Conservation (phyloP, 2,797 vertebrate species). For the Mus spretus region DNA sequence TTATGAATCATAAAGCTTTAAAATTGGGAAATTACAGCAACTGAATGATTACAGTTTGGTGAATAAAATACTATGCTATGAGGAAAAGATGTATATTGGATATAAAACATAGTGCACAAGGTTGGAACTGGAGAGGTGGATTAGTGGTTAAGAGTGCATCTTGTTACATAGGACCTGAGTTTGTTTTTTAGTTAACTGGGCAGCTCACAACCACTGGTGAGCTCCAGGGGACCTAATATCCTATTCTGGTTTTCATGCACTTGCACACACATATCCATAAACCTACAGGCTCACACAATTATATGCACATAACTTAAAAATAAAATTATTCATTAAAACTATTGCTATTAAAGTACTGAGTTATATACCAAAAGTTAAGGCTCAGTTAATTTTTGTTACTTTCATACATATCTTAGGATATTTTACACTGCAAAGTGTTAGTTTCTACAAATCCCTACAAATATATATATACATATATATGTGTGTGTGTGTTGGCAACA, state of each 20-base stretch:
- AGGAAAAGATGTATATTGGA: neutral
- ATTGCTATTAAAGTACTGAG: neutral
- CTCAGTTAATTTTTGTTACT: neutral
- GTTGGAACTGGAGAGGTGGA: too few species aligned
- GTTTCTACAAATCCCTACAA: neutral
- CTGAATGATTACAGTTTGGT: neutral
- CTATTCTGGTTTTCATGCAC: neutral
- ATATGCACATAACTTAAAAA: neutral
- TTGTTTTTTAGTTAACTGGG: neutral
- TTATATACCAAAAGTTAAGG: constrained; percentile 36
- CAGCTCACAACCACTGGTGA: neutral
- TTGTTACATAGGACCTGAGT: neutral
- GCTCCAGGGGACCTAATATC: neutral
- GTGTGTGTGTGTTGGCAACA: neutral
- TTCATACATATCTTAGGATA: neutral
- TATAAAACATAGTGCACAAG: neutral
- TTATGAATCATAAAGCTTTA: neutral
- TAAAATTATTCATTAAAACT: neutral
- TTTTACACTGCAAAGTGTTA: neutral
- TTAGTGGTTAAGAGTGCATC: neutral
- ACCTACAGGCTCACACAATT: neutral
- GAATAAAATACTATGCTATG: neutral
- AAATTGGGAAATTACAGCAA: neutral
- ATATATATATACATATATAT: neutral
- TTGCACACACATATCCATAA: neutral